These are phyloP conservation scores for Oreocharis arfaki DNA, from an alignment of 2,113 vertebrate genomes.

Conservation along the genomic window DNA sequence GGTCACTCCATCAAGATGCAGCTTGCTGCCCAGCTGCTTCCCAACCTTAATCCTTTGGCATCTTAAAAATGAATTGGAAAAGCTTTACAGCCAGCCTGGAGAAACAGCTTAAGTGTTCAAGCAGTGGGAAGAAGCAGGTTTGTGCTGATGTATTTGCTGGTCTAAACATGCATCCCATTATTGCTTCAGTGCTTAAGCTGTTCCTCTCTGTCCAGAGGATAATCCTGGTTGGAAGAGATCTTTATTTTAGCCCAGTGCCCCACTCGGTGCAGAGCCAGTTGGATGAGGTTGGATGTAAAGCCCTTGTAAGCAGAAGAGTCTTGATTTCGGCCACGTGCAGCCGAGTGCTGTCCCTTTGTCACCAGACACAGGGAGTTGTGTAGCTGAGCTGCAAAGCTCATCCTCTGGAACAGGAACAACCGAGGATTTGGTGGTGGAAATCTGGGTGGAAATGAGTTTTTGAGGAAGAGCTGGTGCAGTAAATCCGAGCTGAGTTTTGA, in stretches of 20 bases:
- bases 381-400: background rate
- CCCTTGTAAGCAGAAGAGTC: background rate
- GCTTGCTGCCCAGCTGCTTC: background rate
- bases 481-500: background rate
- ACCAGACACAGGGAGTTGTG: background rate
- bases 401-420: background rate
- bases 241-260: background rate
- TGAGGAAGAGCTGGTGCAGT: background rate
- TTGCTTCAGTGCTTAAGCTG: background rate
- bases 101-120: background rate
- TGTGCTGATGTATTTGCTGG: background rate
- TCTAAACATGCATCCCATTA: background rate
- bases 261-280: background rate
- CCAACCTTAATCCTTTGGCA: background rate
- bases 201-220: background rate
- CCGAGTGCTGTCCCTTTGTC: background rate
- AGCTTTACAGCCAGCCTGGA: background rate
- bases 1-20: background rate
- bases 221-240: background rate
- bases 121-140: background rate
- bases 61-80: background rate
- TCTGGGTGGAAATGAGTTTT: background rate
- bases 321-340: accelerated
- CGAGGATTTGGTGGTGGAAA: background rate
- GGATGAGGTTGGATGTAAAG: background rate